These are phyloP conservation scores for Chloropsis hardwickii DNA, from an alignment of 2,113 vertebrate species.

Conservation along the genomic window DNA sequence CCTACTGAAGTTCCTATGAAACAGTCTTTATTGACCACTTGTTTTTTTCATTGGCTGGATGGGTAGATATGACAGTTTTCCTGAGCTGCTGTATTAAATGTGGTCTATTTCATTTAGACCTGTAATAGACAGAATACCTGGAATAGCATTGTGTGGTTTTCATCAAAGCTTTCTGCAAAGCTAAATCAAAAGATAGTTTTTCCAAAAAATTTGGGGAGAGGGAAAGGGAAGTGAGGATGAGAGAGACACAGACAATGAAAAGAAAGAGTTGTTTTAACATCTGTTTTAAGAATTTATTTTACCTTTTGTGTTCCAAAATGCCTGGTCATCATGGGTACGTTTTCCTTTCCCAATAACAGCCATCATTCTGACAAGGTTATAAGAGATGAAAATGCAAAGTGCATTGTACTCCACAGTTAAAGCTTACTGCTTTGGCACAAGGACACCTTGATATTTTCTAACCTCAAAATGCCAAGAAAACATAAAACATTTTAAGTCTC, in stretches of 20 bases:
- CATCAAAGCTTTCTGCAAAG: neutral
- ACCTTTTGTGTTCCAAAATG: neutral
- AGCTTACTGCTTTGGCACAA: neutral
- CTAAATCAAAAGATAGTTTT: neutral
- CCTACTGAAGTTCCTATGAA: neutral
- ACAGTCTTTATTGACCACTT: neutral
- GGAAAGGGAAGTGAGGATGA: neutral
- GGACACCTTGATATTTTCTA: neutral
- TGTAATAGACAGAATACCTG: neutral
- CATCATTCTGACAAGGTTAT: neutral
- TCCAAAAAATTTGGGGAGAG: rapidly evolving
- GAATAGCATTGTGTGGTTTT: neutral
- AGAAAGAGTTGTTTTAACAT: neutral
- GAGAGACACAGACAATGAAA: neutral
- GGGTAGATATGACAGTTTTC: neutral
- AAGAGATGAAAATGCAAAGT: neutral
- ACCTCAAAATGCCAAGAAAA: neutral
- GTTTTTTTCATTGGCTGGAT: neutral
- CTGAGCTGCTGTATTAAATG: neutral
- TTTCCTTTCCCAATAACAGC: neutral
- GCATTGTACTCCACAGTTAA: neutral
- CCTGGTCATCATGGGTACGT: neutral
- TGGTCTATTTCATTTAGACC: neutral
- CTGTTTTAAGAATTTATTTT: neutral
- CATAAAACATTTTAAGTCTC: neutral